Conservation (phyloP, 1,140 invertebrate species). For the Nasonia vitripennis region DNA sequence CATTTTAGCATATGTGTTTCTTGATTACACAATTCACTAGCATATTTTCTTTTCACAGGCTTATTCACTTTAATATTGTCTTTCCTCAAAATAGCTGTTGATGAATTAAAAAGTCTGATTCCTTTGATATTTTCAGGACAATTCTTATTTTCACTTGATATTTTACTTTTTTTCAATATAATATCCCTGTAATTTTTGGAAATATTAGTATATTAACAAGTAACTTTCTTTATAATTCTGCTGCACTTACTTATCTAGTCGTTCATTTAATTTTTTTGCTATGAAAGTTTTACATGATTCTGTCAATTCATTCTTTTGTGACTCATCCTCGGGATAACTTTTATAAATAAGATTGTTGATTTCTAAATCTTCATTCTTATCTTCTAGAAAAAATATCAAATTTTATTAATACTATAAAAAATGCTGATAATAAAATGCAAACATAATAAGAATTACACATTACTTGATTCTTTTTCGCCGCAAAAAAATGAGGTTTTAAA, state of each 20-base stretch:
- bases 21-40: slow-evolving; percentile 48
- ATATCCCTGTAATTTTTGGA: slow-evolving; percentile 17
- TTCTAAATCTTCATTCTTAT: neutral
- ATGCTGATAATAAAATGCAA: no score
- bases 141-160: neutral
- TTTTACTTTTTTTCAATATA: slow-evolving; percentile 23
- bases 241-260: slow-evolving; percentile 59
- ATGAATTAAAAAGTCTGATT: slow-evolving; percentile 62
- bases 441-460: neutral
- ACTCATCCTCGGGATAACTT: slow-evolving; percentile 46
- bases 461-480: neutral
- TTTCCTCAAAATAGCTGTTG: slow-evolving; percentile 49
- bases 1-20: slow-evolving; percentile 54
- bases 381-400: neutral
- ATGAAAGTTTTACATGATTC: slow-evolving; percentile 59
- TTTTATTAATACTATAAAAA: neutral
- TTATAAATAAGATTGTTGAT: neutral
- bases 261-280: slow-evolving; percentile 60
- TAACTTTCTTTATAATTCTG: slow-evolving; percentile 18
- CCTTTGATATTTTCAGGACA: slow-evolving; percentile 45
- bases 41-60: slow-evolving; percentile 41
- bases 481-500: neutral
- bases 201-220: slow-evolving; percentile 36
- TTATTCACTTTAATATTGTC: slow-evolving; percentile 18
- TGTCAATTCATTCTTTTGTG: slow-evolving; percentile 59